Evolutionary conservation across 2,113 vertebrate species (phyloP), one percentile per base, ranked within the genome.

Genomic region (Cyanistes caeruleus): DNA sequence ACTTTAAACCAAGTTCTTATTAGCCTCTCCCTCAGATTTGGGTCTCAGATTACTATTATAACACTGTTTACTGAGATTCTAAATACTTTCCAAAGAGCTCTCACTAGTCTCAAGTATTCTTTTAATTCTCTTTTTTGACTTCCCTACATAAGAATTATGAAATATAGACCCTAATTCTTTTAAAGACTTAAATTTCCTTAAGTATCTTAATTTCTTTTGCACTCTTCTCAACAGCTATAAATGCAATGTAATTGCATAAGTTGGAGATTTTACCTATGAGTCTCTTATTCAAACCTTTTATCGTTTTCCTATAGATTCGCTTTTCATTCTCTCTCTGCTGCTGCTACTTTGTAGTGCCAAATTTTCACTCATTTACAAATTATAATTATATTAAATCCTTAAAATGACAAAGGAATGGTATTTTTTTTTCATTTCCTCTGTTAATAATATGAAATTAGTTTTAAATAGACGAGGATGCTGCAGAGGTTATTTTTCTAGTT

Each of bases 321-420:
- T 78, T 58, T 21, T 77, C 5, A 17, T 77, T 84, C 6, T 80
- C 7, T 59, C 17, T 80, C 17, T 77, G 33, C 13, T 58, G 8
- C 11, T 76, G 10, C 2, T 43, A 37, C 3, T 21, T 41, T 19
- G 9, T 17, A 33, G 6, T 73, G 12, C 1, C 63, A 35, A 48
- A 73, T 8, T 16, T 41, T 13, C 7, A 74, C 22, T 31, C 52
- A 74, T 78, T 84, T 58, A 49, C 13, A 84, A 83, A 33, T 35
- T 37, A 17, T 11, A 74, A 39, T 43, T 37, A 7, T 37, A 59
- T 3, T 6, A 68, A 79, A 67, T 39, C 11, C 19, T 72, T 39
- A 48, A 17, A 9, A 58, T 58, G 7, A 58, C 0, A 48, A 65
- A 16, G 2, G 18, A 92, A 8, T 41, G 4, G 35, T 0, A 9